Conservation (phyloP, 2,797 vertebrate species). For the Sebastes matsubarae region DNA sequence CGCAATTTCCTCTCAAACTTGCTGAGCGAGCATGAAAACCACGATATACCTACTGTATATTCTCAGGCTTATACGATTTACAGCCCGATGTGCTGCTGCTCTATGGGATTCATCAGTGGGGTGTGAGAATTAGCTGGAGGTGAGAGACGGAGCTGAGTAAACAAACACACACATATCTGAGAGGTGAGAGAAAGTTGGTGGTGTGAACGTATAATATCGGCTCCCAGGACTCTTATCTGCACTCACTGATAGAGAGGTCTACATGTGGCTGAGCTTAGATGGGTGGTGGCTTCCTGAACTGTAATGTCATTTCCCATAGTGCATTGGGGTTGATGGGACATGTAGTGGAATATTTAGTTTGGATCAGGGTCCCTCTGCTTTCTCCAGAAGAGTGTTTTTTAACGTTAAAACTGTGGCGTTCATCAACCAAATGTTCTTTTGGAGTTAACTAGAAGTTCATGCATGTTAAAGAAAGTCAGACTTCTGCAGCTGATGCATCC, state of each 20-base stretch:
- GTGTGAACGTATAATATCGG: conserved; percentile 7
- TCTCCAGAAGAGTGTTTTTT: background rate
- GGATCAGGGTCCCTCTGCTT: background rate
- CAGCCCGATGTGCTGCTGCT: background rate
- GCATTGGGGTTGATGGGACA: conserved; percentile 41
- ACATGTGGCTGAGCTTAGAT: background rate
- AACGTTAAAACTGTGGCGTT: background rate
- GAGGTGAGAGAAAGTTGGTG: conserved; percentile 9
- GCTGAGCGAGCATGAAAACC: conserved; percentile 59
- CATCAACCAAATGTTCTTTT: background rate
- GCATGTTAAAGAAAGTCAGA: background rate
- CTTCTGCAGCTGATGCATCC: background rate
- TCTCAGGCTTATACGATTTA: conserved; percentile 61
- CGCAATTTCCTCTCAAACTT: conserved; percentile 23
- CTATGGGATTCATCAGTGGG: conserved; percentile 62
- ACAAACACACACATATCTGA: conserved; percentile 45
- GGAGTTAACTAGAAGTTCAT: background rate
- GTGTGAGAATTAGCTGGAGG: conserved; percentile 75
- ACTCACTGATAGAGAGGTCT: background rate
- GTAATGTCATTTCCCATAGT: conserved; percentile 41
- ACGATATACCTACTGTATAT: conserved; percentile 11
- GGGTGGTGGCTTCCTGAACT: conserved; percentile 16
- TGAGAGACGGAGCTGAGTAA: conserved; percentile 71
- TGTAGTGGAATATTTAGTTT: conserved; percentile 12
- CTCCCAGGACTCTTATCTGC: background rate